These are phyloP conservation scores for Columba livia DNA, from an alignment of 2,113 vertebrate genomes.

Conservation along the genomic window DNA sequence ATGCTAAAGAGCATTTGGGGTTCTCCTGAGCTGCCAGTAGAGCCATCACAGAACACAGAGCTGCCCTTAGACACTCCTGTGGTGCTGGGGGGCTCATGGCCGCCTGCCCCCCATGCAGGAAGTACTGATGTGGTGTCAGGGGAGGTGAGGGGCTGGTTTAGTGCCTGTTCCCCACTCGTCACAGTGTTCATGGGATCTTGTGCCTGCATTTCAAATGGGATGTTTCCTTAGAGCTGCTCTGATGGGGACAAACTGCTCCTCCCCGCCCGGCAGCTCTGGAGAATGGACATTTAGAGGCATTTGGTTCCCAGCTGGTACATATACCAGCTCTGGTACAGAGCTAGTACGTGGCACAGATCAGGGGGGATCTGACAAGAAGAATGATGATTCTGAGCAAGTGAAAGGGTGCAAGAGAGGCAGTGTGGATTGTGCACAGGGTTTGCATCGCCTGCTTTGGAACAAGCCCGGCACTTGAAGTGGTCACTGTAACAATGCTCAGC, in stretches of 20 bases:
- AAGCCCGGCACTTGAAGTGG: background rate
- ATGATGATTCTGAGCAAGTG: background rate
- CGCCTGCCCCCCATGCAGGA: background rate
- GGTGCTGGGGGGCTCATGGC: fast-evolving
- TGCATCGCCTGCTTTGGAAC: background rate
- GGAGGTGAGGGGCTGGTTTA: background rate
- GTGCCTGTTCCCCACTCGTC: background rate
- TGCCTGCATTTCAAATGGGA: background rate
- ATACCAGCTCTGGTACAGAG: background rate
- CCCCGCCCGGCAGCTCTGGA: background rate
- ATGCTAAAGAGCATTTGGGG: background rate
- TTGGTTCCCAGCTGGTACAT: fast-evolving
- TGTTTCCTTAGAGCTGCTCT: background rate
- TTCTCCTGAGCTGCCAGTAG: background rate
- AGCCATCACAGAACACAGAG: background rate
- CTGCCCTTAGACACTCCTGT: background rate
- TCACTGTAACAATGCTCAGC: background rate
- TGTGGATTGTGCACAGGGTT: background rate
- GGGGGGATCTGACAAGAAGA: background rate
- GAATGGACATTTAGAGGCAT: background rate
- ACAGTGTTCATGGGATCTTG: fast-evolving
- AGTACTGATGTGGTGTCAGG: background rate
- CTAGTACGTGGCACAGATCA: too few species aligned
- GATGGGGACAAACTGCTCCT: background rate
- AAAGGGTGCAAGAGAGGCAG: background rate